Conservation (phyloP, 2,888 invertebrate genomes). For the Cyclophora punctaria region DNA sequence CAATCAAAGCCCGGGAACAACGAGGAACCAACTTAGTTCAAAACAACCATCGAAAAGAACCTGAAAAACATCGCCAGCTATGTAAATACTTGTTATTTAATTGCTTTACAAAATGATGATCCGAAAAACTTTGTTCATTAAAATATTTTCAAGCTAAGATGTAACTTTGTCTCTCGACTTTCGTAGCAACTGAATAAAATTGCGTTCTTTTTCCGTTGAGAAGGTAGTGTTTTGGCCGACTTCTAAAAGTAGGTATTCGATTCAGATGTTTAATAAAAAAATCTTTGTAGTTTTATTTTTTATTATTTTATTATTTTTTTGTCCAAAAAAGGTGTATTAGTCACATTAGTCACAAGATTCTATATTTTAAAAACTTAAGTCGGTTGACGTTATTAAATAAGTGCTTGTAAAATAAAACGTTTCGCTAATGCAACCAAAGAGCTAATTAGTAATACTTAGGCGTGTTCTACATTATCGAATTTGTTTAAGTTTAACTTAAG, state of each 20-base stretch:
- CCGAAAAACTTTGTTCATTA: slow-evolving; percentile 38
- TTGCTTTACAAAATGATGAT: slow-evolving; percentile 36
- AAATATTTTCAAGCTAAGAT: slow-evolving; percentile 33
- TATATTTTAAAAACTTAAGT: background rate
- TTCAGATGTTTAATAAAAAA: background rate
- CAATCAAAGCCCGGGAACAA: slow-evolving; percentile 50
- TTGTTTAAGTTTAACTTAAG: slow-evolving; percentile 15
- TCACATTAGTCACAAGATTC: background rate
- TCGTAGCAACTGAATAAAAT: background rate
- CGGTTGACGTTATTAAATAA: background rate
- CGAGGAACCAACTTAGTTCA: slow-evolving; percentile 54
- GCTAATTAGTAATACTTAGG: background rate
- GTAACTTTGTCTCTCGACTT: slow-evolving; percentile 12
- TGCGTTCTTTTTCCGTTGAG: background rate
- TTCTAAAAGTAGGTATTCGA: background rate
- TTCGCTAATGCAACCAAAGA: background rate
- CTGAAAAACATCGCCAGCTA: slow-evolving; percentile 2
- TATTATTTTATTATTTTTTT: too few species aligned
- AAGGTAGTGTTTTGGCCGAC: background rate
- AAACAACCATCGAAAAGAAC: slow-evolving; percentile 2
- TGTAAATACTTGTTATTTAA: slow-evolving; percentile 23
- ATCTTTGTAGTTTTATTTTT: background rate
- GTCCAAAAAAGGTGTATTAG: background rate
- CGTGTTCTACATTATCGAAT: slow-evolving; percentile 15
- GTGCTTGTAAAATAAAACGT: background rate